A percentile compares a stretch with the other conserved stretches of the same genome.
phyloP scores from a whole-genome alignment of 2,797 vertebrate genomes.

The Telmatherina bonti region DNA sequence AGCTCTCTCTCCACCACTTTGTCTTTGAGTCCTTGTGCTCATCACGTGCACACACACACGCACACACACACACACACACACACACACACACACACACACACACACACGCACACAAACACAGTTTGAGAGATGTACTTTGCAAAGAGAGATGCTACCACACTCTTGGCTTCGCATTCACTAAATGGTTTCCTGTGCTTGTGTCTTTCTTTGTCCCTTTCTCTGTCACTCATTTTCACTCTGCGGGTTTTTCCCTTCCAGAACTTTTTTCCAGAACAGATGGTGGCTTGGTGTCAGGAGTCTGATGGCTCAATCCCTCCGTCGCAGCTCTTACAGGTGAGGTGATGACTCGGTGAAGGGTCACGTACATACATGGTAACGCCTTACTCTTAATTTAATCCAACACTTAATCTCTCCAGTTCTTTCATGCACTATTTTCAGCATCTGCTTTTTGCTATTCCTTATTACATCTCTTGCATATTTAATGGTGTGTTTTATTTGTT shows the following conservation, averaged over 20 bases:
- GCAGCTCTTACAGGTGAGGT: slow-evolving; percentile 93
- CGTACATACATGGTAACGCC: not conserved
- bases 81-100: slow-evolving; percentile 30
- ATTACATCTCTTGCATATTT: too few species aligned
- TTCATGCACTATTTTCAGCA: not conserved
- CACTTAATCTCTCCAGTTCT: slow-evolving; percentile 2
- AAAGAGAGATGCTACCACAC: slow-evolving; percentile 52
- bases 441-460: not conserved
- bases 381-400: slow-evolving; percentile 1
- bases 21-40: slow-evolving; percentile 61
- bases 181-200: slow-evolving; percentile 58
- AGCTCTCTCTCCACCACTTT: slow-evolving; percentile 54
- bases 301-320: slow-evolving; percentile 93
- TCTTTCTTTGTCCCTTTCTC: slow-evolving; percentile 14
- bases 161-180: slow-evolving; percentile 48
- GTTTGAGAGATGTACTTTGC: slow-evolving; percentile 39
- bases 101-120: slow-evolving; percentile 29
- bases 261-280: slow-evolving; percentile 99
- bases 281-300: slow-evolving; percentile 95
- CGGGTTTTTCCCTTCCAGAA: slow-evolving; percentile 82
- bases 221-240: slow-evolving; percentile 24
- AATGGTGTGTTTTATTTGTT: not conserved
- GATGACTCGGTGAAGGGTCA: slow-evolving; percentile 20
- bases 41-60: slow-evolving; percentile 31
- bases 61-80: slow-evolving; percentile 35